Evolutionary conservation across 2,888 invertebrate species (phyloP), one percentile per base, ranked within the genome.

Genomic region (Lutraria lutraria): DNA sequence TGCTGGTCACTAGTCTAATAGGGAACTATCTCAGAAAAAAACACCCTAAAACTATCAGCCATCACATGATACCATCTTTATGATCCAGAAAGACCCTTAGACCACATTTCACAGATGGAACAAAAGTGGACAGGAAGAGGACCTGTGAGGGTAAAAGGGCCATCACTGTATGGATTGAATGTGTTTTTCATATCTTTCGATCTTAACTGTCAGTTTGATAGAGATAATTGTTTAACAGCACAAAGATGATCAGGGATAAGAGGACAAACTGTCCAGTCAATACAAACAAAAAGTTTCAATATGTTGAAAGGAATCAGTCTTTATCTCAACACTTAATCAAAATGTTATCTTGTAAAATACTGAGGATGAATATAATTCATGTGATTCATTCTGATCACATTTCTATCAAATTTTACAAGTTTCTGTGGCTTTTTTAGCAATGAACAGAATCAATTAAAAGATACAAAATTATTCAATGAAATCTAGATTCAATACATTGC

Each of bases 121-220:
- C 88, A 88, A 88, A 80, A 80, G 81, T 52, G 83, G 81, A 90
- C 90, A 90, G 90, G 88, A 90, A 76, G 76, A 76, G 76, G 76
- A 34, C 4, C 31, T 76, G 76, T 76, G 76, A 34, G 76, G 76
- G 19, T 31, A 72, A 76, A 76, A 25, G 76, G 76, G 34, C 31
- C 76, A 31, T 34, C 31, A 76, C 25, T 68, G 6, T 68, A n/a
- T 13, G 25, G 25, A 34, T 76, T 76, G 29, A 34, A 76, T 76
- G 76, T 25, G 76, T 31, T 76, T 76, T 34, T 76, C 76, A 68
- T 76, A 76, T 76, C 76, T 34, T 12, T 43, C 52, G 21, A 88
- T 88, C 88, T 82, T 52, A 88, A 88, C 85, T 85, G 88, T 72
- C 53, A 29, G 31, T 31, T 43, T 81, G 80, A 84, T 81, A 52